Base-by-base conservation (phyloP, 2,888 invertebrate genomes). In the Lochmaea crataegi region DNA sequence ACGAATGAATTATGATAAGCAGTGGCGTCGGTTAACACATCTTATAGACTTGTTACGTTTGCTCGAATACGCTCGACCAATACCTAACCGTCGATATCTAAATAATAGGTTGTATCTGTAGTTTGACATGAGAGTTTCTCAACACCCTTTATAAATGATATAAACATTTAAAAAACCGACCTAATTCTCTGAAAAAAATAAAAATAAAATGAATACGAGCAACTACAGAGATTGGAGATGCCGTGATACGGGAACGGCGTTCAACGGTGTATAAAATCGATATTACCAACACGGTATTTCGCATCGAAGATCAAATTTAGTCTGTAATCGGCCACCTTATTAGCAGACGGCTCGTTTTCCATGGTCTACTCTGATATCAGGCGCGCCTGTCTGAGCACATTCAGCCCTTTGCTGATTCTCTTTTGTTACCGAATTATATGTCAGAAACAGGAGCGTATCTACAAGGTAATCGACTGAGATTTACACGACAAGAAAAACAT, bases 271-370 rank as follows among this genome's bases (percentile, higher is more conserved):
- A 79, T 79, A 82, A 82, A 84, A 84, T 83, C 84, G 80, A 83
- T 83, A 82, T 80, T 80, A 53, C 53, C 53, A 80, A 38, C 58
- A 65, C 66, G 32, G 53, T 53, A 57, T 53, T 82, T 83, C 81
- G 82, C 83, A 82, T 83, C 81, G 78, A 80, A 80, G 82, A 84
- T 84, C 84, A 83, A 83, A 84, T 84, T 85, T 81, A 82, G 82
- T 80, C 84, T 84, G 83, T 85, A 85, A 85, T 85, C 84, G 84
- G 83, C 83, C 84, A 84, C 84, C 84, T 83, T 84, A 85, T 84
- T 85, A 85, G 83, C 83, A 81, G 80, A 78, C 81, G 83, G 82
- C 81, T 84, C 84, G 76, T 84, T 84, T 84, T 83, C 83, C 83
- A 81, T 77, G 78, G 80, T 78, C 77, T 79, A 77, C 83, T 83